phyloP scores from a whole-genome alignment of 1,140 invertebrate genomes.

The Fopius arisanus region DNA sequence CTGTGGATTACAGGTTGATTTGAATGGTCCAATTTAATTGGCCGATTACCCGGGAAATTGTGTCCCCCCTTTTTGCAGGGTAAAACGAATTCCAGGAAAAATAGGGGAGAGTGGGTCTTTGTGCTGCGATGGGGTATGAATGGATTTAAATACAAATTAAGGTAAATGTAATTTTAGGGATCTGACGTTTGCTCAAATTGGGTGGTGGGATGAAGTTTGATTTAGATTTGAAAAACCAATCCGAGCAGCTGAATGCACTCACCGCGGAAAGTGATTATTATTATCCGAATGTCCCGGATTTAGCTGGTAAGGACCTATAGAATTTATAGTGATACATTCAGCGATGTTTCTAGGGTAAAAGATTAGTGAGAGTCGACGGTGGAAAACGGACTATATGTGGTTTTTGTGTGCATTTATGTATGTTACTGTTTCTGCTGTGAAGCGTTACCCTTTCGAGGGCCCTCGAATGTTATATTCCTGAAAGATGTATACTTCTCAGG shows the following conservation, averaged over 20 bases:
- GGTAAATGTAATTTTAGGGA: constrained; percentile 25
- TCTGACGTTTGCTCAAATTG: not conserved
- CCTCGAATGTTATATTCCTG: too few relatives aligned
- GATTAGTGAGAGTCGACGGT: constrained; percentile 26
- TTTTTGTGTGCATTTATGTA: not conserved
- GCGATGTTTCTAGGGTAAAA: constrained; percentile 13
- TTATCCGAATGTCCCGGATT: not conserved
- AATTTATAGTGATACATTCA: not conserved
- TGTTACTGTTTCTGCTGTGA: not conserved
- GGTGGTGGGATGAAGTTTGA: not conserved
- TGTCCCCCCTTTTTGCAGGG: constrained; percentile 33
- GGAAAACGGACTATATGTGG: not conserved
- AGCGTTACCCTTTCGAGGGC: not conserved
- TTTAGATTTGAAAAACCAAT: not conserved
- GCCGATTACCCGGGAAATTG: constrained; percentile 64
- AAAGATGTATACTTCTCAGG: too few relatives aligned
- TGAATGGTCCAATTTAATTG: constrained; percentile 63
- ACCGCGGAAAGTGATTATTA: too few relatives aligned
- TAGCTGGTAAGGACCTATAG: too few relatives aligned
- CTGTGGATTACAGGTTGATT: constrained; percentile 59
- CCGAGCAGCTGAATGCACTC: too few relatives aligned
- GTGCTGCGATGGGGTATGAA: not conserved
- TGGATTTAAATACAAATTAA: constrained; percentile 4
- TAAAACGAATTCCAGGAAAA: not conserved
- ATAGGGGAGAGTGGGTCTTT: not conserved